phyloP scores from a whole-genome alignment of 2,113 vertebrate species.

The Calypte anna region DNA sequence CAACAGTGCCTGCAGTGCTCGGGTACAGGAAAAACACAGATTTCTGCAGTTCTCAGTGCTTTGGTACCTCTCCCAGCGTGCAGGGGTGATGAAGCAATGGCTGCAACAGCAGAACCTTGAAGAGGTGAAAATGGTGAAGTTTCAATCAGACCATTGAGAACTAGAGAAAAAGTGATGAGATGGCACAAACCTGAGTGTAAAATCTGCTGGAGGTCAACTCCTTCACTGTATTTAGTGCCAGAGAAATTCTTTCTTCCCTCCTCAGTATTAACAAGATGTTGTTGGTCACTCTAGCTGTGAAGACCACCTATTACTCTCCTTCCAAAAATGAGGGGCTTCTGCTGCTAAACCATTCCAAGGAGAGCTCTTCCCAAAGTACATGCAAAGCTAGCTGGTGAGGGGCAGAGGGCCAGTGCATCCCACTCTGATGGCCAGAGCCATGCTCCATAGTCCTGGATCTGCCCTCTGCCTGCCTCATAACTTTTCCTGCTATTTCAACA shows the following conservation, averaged over 20 bases:
- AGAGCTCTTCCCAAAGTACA: neutral
- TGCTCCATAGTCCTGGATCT: neutral
- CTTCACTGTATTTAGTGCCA: neutral
- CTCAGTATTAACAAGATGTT: neutral
- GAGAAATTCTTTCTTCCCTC: constrained; percentile 1
- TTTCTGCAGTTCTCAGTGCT: fast-evolving
- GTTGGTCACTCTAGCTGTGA: neutral
- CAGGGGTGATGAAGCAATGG: neutral
- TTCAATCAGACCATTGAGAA: neutral
- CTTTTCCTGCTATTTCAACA: neutral
- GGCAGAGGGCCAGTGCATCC: neutral
- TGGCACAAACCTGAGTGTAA: fast-evolving
- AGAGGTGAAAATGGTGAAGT: neutral
- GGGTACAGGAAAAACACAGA: neutral
- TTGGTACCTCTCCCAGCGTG: neutral
- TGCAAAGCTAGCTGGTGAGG: neutral
- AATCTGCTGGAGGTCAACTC: neutral
- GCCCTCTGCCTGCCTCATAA: neutral
- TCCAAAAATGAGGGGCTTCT: neutral
- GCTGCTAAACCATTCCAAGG: neutral
- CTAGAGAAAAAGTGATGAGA: neutral
- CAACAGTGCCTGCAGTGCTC: neutral
- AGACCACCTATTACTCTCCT: neutral
- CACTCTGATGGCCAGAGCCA: fast-evolving
- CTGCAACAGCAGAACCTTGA: neutral